Base-by-base conservation (phyloP, 2,888 invertebrate genomes). In the Drosophila falleni region DNA sequence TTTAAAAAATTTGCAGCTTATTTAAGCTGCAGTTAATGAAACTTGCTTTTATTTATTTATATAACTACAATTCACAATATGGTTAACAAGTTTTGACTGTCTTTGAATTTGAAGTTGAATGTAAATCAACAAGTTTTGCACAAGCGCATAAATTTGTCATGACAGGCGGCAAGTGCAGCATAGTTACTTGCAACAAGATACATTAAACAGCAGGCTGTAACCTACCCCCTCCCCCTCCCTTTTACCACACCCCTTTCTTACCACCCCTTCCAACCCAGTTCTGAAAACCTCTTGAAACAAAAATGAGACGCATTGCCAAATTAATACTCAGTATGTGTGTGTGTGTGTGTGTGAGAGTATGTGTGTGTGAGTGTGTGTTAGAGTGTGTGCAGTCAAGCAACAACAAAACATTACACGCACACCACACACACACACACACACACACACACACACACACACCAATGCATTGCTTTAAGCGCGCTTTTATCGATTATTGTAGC, bases 401-500 rank as follows among this genome's bases (percentile, higher is more conserved):
- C 79, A 74, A 66, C 47, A 71, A 77, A 58, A 58, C 60, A 72
- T 42, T 55, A 63, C 47, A 70, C 44, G 64, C 41, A 53, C 19
- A 60, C 42, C 1, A 54, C 47, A 35, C 54, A 33, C 51, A 49
- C 5, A 29, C 46, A n/a, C n/a, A n/a, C n/a, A n/a, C 41, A 53
- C 19, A 60, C 42, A n/a, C 1, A 54, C 47, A 35, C 54, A 33
- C 51, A 49, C 51, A 70, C 23, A 51, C 61, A 53, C 51, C 1
- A 1, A 13, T 16, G 44, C 16, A 47, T 8, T 19, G 19, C 41
- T 41, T 37, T 35, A 44, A 60, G 31, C 53, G 60, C 71, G 70
- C 58, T 66, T 70, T 79, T 89, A 89, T 89, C 81, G 89, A 89
- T 89, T 89, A 86, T 80, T 89, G 88, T 77, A 83, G 89, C 88